phyloP scores from a whole-genome alignment of 2,888 invertebrate genomes.

The Acanthococcus lagerstroemiae region DNA sequence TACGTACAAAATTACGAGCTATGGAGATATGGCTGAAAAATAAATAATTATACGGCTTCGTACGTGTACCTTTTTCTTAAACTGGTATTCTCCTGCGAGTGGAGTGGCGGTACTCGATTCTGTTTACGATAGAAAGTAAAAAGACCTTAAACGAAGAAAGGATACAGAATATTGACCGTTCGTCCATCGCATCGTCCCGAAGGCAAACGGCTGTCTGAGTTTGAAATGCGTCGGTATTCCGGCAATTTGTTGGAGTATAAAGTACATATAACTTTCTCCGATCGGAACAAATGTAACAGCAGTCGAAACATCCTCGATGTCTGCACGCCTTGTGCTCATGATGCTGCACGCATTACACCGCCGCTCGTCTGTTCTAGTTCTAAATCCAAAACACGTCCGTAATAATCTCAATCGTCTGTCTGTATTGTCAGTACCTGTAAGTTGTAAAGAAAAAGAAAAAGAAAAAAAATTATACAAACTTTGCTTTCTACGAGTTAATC shows the following conservation, averaged over 20 bases:
- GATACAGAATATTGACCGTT: slow-evolving; percentile 12
- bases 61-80: not conserved
- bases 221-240: slow-evolving; percentile 1
- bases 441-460: not conserved
- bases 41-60: too few relatives aligned
- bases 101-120: not conserved
- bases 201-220: slow-evolving; percentile 25
- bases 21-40: too few relatives aligned
- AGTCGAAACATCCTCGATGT: not conserved
- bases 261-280: slow-evolving; percentile 1
- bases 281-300: not conserved
- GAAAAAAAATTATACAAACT: not conserved
- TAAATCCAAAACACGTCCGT: slow-evolving; percentile 24
- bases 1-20: too few relatives aligned
- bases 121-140: slow-evolving; percentile 23
- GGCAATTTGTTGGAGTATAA: not conserved
- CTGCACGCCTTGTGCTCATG: slow-evolving; percentile 2
- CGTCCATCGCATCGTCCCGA: slow-evolving; percentile 16
- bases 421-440: slow-evolving; percentile 8
- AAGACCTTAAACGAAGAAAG: slow-evolving; percentile 16
- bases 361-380: not conserved
- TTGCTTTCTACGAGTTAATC: not conserved
- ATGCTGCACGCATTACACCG: slow-evolving; percentile 22
- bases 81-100: slow-evolving; percentile 11
- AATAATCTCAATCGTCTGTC: slow-evolving; percentile 20